A percentile compares a stretch with the other conserved stretches of the same genome.
Conservation (phyloP, 2,888 invertebrate species). For the Ischnura elegans region DNA sequence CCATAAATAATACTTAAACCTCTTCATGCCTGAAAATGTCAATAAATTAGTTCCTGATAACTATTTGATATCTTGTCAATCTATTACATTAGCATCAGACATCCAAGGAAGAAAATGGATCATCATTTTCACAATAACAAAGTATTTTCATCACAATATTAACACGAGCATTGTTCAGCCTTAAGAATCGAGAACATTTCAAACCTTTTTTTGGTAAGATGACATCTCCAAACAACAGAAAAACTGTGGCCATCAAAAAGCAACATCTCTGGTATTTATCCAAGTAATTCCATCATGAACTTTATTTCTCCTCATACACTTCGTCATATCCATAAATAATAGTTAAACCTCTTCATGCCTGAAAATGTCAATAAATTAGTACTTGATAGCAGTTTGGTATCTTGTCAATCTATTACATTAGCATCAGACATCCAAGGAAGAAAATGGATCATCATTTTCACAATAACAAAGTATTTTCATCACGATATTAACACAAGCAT, state of each 20-base stretch:
- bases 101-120: background rate
- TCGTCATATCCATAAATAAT: too few species aligned
- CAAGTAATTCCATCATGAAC: too few species aligned
- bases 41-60: background rate
- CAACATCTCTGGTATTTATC: too few species aligned
- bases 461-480: background rate
- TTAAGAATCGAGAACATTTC: too few species aligned
- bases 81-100: background rate
- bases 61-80: too few species aligned
- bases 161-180: too few species aligned
- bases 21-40: background rate
- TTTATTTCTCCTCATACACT: too few species aligned
- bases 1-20: too few species aligned
- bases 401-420: background rate
- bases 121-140: background rate
- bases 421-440: slow-evolving; percentile 7
- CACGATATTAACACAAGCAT: background rate
- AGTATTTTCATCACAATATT: background rate
- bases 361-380: background rate
- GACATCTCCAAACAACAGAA: too few species aligned
- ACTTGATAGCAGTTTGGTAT: background rate
- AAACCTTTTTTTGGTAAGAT: too few species aligned
- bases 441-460: background rate
- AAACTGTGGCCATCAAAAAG: too few species aligned
- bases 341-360: too few species aligned